Base-by-base conservation (phyloP, 2,797 vertebrate genomes). In the Siniperca undulata region DNA sequence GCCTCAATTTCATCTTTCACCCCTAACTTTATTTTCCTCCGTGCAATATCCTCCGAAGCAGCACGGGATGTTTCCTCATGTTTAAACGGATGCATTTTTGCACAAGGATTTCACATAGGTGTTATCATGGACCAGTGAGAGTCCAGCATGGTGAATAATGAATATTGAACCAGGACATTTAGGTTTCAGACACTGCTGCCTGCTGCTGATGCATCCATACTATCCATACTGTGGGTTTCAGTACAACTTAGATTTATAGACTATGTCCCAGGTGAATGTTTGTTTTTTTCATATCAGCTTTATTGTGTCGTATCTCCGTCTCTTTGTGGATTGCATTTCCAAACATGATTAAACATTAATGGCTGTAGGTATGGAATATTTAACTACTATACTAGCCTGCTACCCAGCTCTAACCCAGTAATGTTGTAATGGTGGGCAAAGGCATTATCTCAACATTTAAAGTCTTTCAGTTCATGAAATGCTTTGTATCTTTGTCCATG, bases 71-170 rank as follows among this genome's bases (percentile, higher is more conserved):
- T 34, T 56, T 65, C 27, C 24, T 38, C 24, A 48, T 80, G 70
- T 80, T 73, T 4, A 69, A 42, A 60, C 22, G 20, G 53, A 22
- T 52, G 42, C 2, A n/a, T 73, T 17, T 52, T 76, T 68, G 56
- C 52, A n/a, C 46, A 48, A 73, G 40, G 24, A 66, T 87, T 77
- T 72, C 27, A 68, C 36, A 60, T 67, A 44, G 70, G 69, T 83
- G 81, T 70, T 74, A 56, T 76, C 65, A 46, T 60, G 22, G 70
- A 70, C 52, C 81, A 67, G 56, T 60, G n/a, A 80, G 69, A 79
- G 80, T 88, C 81, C 82, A 77, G 82, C 80, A 7, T 86, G 68
- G 88, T 91, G 85, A 89, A 88, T 90, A 75, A 86, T 91, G 74
- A 81, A 89, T 84, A 83, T 17, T 84, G 82, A 87, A 71, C 12